Base-by-base conservation (phyloP, 2,888 invertebrate genomes). In the Stegophylla sp. region DNA sequence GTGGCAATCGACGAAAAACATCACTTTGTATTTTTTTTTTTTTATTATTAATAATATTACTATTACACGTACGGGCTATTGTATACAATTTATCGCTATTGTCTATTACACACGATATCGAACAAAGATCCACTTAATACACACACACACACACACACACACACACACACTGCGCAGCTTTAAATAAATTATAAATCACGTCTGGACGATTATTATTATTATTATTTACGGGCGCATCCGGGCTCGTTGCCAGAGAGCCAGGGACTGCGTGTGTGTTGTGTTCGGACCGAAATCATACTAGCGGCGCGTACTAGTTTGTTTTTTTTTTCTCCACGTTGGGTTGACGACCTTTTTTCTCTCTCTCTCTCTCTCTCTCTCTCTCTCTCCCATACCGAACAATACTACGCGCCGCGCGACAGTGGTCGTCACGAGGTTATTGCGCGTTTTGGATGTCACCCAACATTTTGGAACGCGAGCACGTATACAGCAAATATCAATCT, bases 181-280 rank as follows among this genome's bases (percentile, higher is more conserved):
- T 34, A 56, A 69, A 77, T 34, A 59, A n/a, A n/a, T n/a, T n/a
- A n/a, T n/a, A n/a, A n/a, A n/a, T 59, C 28, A 53, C n/a, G 77
- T 69, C 67, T 77, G 67, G 67, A 59, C 67, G 63, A 71, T 63
- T 69, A 59, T 77, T 59, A 71, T 61, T n/a, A n/a, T n/a, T 67
- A 77, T 67, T 69, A 71, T 71, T 79, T 79, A 79, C 23, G 10
- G n/a, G 71, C 26, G 34, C 59, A 41, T 69, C 71, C 79, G 79
- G 79, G 79, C 69, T n/a, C 12, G 51, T 41, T 71, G 79, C 79
- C 79, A 79, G 67, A 34, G 34, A 7, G 34, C 5, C 3, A 63
- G 51, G 61, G 51, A 51, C 79, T n/a, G 23, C 10, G 13, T 1
- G 23, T n/a, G 0, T 26, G 51, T 41, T 41, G 75, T 75, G 45